Evolutionary conservation across 2,797 vertebrate genomes (phyloP).

Genomic region (Crax fasciolata): DNA sequence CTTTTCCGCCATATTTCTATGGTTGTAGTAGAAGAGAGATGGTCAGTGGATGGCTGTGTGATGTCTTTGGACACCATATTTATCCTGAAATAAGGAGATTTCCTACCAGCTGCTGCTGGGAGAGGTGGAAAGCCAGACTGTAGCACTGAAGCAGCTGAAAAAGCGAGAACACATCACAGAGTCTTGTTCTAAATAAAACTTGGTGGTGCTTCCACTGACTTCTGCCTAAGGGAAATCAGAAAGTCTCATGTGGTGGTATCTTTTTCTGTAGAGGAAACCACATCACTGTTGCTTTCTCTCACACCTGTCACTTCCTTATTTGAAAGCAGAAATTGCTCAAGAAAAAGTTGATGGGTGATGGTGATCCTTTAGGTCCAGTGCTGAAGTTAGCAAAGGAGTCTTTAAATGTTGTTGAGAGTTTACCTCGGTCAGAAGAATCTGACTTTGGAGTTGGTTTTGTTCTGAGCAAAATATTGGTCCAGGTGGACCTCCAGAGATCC

Average conservation of each 20-base stretch:
- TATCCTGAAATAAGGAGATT: background rate
- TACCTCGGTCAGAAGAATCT: background rate
- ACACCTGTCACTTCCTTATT: background rate
- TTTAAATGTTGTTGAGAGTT: background rate
- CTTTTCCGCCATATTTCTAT: background rate
- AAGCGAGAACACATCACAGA: background rate
- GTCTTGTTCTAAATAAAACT: background rate
- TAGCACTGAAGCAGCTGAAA: background rate
- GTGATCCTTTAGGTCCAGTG: background rate
- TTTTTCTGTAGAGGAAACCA: background rate
- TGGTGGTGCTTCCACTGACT: background rate
- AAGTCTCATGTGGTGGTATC: fast-evolving
- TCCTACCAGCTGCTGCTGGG: background rate
- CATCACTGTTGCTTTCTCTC: background rate
- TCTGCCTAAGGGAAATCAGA: background rate
- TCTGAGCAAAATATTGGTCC: background rate
- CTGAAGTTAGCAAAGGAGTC: background rate
- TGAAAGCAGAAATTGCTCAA: background rate
- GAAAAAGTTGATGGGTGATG: background rate
- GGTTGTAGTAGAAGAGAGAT: background rate
- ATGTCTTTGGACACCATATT: background rate
- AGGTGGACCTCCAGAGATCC: background rate
- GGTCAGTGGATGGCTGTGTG: background rate
- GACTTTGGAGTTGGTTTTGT: background rate
- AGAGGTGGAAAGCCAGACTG: background rate